Evolutionary conservation across 1,140 invertebrate genomes (phyloP).

Genomic region (Trichonephila clavipes): DNA sequence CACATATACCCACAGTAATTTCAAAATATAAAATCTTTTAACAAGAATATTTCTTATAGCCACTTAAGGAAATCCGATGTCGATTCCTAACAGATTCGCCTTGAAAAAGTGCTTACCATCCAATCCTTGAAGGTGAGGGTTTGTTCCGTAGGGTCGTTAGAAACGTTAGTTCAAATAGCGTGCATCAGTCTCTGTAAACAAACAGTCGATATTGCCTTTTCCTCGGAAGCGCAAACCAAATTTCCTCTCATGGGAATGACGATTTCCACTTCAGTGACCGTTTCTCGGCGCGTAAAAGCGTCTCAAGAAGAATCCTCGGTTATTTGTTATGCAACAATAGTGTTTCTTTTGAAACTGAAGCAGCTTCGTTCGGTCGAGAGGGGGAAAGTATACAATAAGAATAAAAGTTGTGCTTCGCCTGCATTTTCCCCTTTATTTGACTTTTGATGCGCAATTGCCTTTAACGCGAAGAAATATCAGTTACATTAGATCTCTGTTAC

Average conservation of each 20-base stretch:
- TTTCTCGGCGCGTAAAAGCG: not conserved
- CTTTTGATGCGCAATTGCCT: too few relatives aligned
- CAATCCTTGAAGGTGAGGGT: not conserved
- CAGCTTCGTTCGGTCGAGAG: not conserved
- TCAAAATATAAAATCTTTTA: too few relatives aligned
- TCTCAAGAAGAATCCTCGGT: constrained; percentile 5
- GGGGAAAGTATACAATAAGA: not conserved
- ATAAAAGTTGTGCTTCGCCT: not conserved
- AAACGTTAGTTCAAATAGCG: constrained; percentile 15
- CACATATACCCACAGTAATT: too few relatives aligned
- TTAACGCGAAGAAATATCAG: too few relatives aligned
- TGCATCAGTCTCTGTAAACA: not conserved
- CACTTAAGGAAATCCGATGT: too few relatives aligned
- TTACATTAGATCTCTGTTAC: too few relatives aligned
- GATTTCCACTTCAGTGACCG: constrained; percentile 26
- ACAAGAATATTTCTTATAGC: too few relatives aligned
- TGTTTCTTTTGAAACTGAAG: not conserved
- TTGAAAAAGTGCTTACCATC: too few relatives aligned
- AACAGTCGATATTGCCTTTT: constrained; percentile 49
- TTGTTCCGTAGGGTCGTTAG: not conserved
- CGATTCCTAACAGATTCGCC: too few relatives aligned
- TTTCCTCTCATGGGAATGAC: constrained; percentile 25
- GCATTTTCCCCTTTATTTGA: too few relatives aligned
- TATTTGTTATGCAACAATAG: not conserved
- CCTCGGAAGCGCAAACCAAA: constrained; percentile 18